Percentiles rank a stretch among this genome's conserved stretches.
These are phyloP conservation scores for Aphodius granarius DNA, from an alignment of 2,888 invertebrate genomes.

Conservation along the genomic window DNA sequence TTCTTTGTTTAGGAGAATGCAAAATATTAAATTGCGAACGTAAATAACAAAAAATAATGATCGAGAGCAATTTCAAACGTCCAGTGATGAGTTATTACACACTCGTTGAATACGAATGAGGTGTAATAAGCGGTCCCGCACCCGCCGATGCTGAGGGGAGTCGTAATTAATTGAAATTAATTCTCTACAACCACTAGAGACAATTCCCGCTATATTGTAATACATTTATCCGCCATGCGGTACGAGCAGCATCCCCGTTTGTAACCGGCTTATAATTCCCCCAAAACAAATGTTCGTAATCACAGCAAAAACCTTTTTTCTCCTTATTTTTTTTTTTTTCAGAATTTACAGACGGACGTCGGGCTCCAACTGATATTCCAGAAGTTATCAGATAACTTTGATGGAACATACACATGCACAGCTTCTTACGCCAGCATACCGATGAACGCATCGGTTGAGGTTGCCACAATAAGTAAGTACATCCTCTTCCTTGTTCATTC, in stretches of 20 bases:
- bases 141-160: not conserved
- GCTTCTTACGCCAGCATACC: slow-evolving; percentile 76
- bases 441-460: slow-evolving; percentile 66
- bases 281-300: not conserved
- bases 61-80: not conserved
- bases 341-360: slow-evolving; percentile 60
- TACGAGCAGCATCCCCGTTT: not conserved
- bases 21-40: not conserved
- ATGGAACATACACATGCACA: slow-evolving; percentile 79
- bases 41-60: not conserved
- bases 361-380: slow-evolving; percentile 75
- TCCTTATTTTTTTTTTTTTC: slow-evolving; percentile 22
- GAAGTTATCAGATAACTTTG: slow-evolving; percentile 73
- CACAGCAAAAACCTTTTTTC: not conserved
- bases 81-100: not conserved
- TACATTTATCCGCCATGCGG: not conserved
- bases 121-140: not conserved
- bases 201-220: not conserved
- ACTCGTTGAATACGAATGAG: not conserved
- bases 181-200: not conserved
- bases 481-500: not conserved
- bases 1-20: not conserved
- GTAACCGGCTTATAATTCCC: not conserved
- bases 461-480: slow-evolving; percentile 72
- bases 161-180: not conserved